Conservation (phyloP, 2,797 vertebrate genomes). For the Xyrichtys novacula region DNA sequence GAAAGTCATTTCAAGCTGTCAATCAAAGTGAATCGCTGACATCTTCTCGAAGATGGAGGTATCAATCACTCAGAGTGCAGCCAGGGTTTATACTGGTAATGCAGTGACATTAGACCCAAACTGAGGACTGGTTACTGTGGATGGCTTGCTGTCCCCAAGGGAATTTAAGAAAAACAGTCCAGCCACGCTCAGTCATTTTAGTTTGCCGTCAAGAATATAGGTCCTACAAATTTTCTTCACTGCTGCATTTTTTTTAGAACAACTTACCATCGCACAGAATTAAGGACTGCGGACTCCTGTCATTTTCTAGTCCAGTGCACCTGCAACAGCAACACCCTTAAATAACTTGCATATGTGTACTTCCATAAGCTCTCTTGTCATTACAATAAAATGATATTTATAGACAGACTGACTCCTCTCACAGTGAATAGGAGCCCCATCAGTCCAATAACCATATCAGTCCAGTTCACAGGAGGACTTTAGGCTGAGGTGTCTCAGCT, state of each 20-base stretch:
- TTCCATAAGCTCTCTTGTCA: too few relatives aligned
- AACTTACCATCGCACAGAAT: not conserved
- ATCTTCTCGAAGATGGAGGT: conserved; percentile 71
- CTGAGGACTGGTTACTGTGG: conserved; percentile 31
- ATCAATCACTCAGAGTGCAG: conserved; percentile 64
- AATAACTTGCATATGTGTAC: not conserved
- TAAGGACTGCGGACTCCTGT: too few relatives aligned
- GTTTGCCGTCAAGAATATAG: not conserved
- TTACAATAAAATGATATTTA: too few relatives aligned
- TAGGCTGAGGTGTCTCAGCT: too few relatives aligned
- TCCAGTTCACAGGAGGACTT: too few relatives aligned
- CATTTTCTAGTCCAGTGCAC: not conserved
- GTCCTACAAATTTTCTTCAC: not conserved
- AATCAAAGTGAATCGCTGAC: conserved; percentile 73
- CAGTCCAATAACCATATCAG: too few relatives aligned
- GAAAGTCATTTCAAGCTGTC: conserved; percentile 80
- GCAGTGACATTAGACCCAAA: conserved; percentile 48
- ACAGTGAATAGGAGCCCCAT: too few relatives aligned
- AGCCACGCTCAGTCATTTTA: not conserved
- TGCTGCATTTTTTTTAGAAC: not conserved
- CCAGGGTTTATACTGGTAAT: conserved; percentile 37
- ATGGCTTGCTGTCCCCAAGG: not conserved
- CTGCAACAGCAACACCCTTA: not conserved
- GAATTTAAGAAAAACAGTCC: not conserved
- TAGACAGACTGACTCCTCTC: too few relatives aligned